Conservation (phyloP, 2,797 vertebrate genomes). For the Carapus acus region DNA sequence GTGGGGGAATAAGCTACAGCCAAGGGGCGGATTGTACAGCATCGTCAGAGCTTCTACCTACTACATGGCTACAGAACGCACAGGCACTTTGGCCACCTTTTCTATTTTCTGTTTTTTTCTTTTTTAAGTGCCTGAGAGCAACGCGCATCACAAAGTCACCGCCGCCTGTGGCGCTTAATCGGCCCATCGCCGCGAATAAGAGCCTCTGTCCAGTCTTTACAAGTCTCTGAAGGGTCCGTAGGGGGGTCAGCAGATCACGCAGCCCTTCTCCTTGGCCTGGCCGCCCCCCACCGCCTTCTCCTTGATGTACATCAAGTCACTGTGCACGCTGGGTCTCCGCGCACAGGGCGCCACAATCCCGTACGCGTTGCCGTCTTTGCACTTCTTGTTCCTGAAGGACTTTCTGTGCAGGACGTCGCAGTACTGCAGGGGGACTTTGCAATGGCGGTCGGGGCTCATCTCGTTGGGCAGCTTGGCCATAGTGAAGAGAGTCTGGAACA, state of each 20-base stretch:
- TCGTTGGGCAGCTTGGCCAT: constrained; percentile 94
- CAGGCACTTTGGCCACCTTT: constrained; percentile 9
- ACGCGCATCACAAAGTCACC: constrained; percentile 5
- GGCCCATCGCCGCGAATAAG: not conserved
- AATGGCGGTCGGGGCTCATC: constrained; percentile 95
- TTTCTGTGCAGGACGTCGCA: constrained; percentile 90
- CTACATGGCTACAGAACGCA: constrained; percentile 22
- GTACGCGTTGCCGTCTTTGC: constrained; percentile 82
- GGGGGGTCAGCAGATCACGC: constrained; percentile 83
- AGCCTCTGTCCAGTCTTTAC: not conserved
- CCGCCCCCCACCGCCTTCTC: constrained; percentile 83
- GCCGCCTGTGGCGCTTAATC: too few species aligned
- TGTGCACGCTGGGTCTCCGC: constrained; percentile 92
- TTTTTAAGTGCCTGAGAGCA: constrained; percentile 1
- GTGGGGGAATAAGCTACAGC: constrained; percentile 19
- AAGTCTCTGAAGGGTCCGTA: not conserved
- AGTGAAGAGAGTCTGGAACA: constrained; percentile 93
- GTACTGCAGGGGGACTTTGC: constrained; percentile 88
- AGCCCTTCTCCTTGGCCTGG: constrained; percentile 87
- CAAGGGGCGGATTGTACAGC: constrained; percentile 45
- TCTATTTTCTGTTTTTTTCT: too few species aligned
- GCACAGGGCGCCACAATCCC: constrained; percentile 92
- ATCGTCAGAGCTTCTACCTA: constrained; percentile 36
- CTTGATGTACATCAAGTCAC: constrained; percentile 95
- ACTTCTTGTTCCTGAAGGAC: constrained; percentile 79